These are phyloP conservation scores for Sesia apiformis DNA, from an alignment of 2,888 invertebrate species.

Conservation along the genomic window DNA sequence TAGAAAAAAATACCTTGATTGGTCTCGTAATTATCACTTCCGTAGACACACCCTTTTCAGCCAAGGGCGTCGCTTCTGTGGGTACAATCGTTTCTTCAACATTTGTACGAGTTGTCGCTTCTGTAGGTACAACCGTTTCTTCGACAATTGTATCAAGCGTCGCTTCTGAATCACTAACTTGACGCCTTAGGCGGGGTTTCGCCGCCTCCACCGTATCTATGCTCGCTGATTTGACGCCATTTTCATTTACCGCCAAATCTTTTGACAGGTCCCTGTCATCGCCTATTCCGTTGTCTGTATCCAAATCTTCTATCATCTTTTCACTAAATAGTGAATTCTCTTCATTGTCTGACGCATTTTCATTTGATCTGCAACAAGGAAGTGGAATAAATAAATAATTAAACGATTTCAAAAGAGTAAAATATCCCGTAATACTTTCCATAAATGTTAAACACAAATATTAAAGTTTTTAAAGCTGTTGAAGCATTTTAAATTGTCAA, in stretches of 20 bases:
- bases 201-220: background rate
- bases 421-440: too few species aligned
- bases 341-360: slow-evolving; percentile 1
- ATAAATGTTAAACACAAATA: too few species aligned
- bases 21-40: background rate
- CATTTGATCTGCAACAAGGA: slow-evolving; percentile 3
- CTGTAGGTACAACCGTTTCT: background rate
- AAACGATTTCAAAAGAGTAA: too few species aligned
- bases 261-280: slow-evolving; percentile 11
- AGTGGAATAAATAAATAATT: too few species aligned
- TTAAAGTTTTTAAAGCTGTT: too few species aligned
- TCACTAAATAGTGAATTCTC: slow-evolving; percentile 3
- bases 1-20: too few species aligned
- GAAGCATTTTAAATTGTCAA: too few species aligned
- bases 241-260: slow-evolving; percentile 24
- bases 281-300: slow-evolving; percentile 2
- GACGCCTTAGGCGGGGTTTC: background rate
- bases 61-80: background rate
- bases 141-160: background rate
- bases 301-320: slow-evolving; percentile 4
- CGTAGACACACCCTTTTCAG: background rate
- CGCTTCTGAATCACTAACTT: background rate
- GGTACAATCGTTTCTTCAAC: background rate
- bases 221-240: slow-evolving; percentile 14
- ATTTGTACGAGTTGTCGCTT: background rate